Base-by-base conservation (phyloP, 2,113 vertebrate genomes). In the Empidonax alnorum region DNA sequence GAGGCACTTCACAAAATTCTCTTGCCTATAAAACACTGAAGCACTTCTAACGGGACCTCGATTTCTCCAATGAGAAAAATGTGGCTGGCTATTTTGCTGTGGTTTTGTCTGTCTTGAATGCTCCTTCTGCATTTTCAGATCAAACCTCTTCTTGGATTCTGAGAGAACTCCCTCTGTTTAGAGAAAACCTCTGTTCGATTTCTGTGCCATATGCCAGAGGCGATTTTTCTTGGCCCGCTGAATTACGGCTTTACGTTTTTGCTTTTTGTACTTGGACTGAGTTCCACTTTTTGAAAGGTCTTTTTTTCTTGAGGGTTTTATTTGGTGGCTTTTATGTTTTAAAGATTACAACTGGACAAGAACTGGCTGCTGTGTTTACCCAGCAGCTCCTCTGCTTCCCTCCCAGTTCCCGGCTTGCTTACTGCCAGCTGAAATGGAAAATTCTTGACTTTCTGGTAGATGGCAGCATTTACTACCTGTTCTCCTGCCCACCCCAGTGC, bases 401-500 rank as follows among this genome's bases (percentile, higher is more conserved):
- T 14, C 50, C 25, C 23, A 33, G 28, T 24, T 62, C 47, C 14
- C 10, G 0, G 3, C 41, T 71, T 52, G 25, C 39, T 66, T 49
- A 1, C 17, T 76, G 35, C 37, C 41, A 58, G 62, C 47, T 65
- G 67, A 33, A 94, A 22, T 8, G 19, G 56, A 73, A 78, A 79
- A 75, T 25, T 87, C 27, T 19, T 2, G 20, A 14, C 12, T 94
- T 94, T 49, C 92, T 86, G 94, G 67, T 96, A 94, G 95, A 42
- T 94, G 92, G 90, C 97, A 97, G 94, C 82, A 95, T 87, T 92
- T 74, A 4, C 87, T 83, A 85, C 80, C 49, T 67, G 23, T 93
- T 95, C 44, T 87, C 30, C 73, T 86, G 66, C 39, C 55, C 0
- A 1, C 46, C 44, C 44, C 52, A 35, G 49, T 15, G 28, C 53